These are phyloP conservation scores for Colletes latitarsis DNA, from an alignment of 1,140 invertebrate species.

Conservation along the genomic window DNA sequence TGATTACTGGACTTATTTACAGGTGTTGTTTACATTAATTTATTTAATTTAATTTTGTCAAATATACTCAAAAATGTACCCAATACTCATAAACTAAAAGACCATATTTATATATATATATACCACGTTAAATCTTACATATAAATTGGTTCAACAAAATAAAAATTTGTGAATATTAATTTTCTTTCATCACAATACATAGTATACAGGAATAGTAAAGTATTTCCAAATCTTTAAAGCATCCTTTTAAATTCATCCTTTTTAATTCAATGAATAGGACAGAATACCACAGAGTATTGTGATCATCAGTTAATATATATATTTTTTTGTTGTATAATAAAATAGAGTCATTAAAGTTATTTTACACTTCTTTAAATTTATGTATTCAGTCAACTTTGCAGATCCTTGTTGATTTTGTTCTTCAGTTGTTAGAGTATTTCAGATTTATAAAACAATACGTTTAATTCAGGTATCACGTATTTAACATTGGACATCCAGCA, in stretches of 20 bases:
- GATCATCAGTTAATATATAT: slow-evolving; percentile 40
- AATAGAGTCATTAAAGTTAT: slow-evolving; percentile 60
- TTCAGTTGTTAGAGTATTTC: slow-evolving; percentile 60
- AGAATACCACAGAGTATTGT: slow-evolving; percentile 54
- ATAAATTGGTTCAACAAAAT: slow-evolving; percentile 49
- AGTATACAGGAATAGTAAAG: slow-evolving; percentile 49
- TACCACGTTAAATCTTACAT: slow-evolving; percentile 46
- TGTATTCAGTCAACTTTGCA: slow-evolving; percentile 59
- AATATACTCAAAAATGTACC: slow-evolving; percentile 53
- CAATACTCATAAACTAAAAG: slow-evolving; percentile 51
- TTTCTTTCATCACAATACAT: slow-evolving; percentile 29
- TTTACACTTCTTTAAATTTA: slow-evolving; percentile 47
- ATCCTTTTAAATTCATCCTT: slow-evolving; percentile 35
- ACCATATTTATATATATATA: slow-evolving; percentile 44
- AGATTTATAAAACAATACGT: slow-evolving; percentile 31
- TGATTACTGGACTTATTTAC: slow-evolving; percentile 56
- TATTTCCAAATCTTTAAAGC: slow-evolving; percentile 42
- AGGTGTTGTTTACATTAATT: slow-evolving; percentile 38
- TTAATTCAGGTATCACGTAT: slow-evolving; percentile 44
- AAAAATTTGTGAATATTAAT: slow-evolving; percentile 51
- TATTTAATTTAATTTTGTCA: slow-evolving; percentile 31
- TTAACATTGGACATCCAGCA: slow-evolving; percentile 45
- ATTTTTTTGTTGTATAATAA: slow-evolving; percentile 56
- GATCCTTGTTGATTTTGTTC: slow-evolving; percentile 57
- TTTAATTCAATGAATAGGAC: slow-evolving; percentile 43